Evolutionary conservation across 2,888 invertebrate genomes (phyloP).

Genomic region (Drosophila anceps): DNA sequence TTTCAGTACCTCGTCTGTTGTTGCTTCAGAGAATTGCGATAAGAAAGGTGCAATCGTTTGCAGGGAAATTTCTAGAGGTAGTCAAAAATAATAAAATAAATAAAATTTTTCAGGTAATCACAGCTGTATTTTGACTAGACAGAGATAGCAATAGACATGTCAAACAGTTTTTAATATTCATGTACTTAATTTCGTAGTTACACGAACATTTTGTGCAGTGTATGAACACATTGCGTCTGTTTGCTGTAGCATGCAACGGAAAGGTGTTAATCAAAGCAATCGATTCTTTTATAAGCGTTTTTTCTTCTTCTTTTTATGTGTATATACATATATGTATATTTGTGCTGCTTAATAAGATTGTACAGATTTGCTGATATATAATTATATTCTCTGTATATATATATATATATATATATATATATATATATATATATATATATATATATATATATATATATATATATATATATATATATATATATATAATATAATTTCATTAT

Average conservation of each 20-base stretch:
- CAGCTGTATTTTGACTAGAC: neutral
- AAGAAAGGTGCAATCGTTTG: slow-evolving; percentile 32
- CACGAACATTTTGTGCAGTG: slow-evolving; percentile 15
- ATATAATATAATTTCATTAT: neutral
- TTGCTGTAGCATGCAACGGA: slow-evolving; percentile 35
- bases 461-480: neutral
- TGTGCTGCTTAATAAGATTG: slow-evolving; percentile 42
- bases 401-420: neutral
- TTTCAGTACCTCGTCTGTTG: slow-evolving; percentile 9
- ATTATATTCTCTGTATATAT: neutral
- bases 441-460: neutral
- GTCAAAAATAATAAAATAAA: neutral
- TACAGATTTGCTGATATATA: slow-evolving; percentile 5
- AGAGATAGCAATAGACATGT: neutral
- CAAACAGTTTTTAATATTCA: neutral
- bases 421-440: neutral
- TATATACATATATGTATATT: neutral
- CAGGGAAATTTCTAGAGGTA: slow-evolving; percentile 27
- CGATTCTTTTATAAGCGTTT: slow-evolving; percentile 46
- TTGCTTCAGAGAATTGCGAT: slow-evolving; percentile 43
- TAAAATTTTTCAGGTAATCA: slow-evolving; percentile 22
- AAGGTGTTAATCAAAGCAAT: slow-evolving; percentile 59
- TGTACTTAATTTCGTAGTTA: neutral
- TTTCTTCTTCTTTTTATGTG: neutral
- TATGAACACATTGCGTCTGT: slow-evolving; percentile 25